A percentile compares a stretch with the other conserved stretches of the same genome.
phyloP scores from a whole-genome alignment of 2,113 vertebrate genomes.

The Vulpes ferrilata region DNA sequence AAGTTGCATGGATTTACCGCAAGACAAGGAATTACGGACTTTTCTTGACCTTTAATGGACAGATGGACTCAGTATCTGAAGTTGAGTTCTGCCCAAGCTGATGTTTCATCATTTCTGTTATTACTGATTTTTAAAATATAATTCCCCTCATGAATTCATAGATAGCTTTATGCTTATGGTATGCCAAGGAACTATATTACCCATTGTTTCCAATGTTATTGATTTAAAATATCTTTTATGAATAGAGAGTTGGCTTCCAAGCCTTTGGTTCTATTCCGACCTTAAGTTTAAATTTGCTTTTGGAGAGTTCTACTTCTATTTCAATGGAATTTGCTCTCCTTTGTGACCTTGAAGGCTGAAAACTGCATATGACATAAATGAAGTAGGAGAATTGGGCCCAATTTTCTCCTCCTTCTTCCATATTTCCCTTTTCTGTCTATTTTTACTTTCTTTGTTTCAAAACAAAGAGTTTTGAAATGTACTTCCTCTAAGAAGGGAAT shows the following conservation, averaged over 20 bases:
- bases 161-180: not conserved
- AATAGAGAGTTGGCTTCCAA: not conserved
- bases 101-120: not conserved
- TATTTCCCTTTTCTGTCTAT: not conserved
- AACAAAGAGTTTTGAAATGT: not conserved
- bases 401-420: not conserved
- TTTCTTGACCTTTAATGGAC: not conserved
- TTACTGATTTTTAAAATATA: not conserved
- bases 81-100: not conserved
- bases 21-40: not conserved
- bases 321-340: not conserved
- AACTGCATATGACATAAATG: not conserved
- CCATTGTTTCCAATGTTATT: not conserved
- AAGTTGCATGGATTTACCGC: not conserved
- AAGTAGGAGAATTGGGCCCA: not conserved
- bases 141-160: not conserved
- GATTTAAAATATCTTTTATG: not conserved
- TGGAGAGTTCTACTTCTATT: not conserved
- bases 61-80: not conserved
- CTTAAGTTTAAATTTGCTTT: constrained; percentile 1
- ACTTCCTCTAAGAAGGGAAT: not conserved
- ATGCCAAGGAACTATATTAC: not conserved
- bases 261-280: not conserved
- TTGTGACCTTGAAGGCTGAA: not conserved
- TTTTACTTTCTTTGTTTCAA: not conserved